These are phyloP conservation scores for Ecliptopera silaceata DNA, from an alignment of 2,888 invertebrate species.

Conservation along the genomic window DNA sequence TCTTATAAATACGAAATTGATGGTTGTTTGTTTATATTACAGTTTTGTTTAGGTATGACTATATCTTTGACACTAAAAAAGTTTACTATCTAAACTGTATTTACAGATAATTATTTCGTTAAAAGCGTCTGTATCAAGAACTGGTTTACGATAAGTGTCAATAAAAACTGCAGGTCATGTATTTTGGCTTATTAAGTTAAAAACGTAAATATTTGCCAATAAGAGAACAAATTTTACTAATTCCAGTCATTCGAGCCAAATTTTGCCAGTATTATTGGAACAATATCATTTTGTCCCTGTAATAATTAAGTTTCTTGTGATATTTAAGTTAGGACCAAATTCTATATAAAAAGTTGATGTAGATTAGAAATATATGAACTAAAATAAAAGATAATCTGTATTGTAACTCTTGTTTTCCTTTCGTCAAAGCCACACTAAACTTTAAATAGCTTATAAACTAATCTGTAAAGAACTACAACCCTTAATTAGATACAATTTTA, in stretches of 20 bases:
- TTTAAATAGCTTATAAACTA: too few species aligned
- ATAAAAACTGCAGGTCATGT: background rate
- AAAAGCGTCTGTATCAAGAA: too few species aligned
- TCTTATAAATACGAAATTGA: too few species aligned
- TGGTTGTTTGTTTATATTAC: too few species aligned
- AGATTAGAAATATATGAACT: conserved; percentile 6
- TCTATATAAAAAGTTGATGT: conserved; percentile 4
- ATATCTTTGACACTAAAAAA: too few species aligned
- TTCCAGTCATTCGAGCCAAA: background rate
- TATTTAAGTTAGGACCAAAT: conserved; percentile 35
- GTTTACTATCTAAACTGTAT: too few species aligned
- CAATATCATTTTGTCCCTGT: conserved; percentile 34
- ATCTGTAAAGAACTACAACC: too few species aligned
- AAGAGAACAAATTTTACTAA: background rate
- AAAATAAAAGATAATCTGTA: conserved; percentile 14
- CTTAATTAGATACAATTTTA: too few species aligned
- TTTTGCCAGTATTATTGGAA: conserved; percentile 47
- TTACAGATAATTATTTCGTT: too few species aligned
- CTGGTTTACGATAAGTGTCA: background rate
- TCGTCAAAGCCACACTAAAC: too few species aligned
- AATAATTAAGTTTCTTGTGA: conserved; percentile 45
- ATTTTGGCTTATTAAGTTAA: background rate
- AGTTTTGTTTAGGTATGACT: too few species aligned
- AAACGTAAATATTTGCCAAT: background rate
- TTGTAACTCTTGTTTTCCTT: background rate